phyloP scores from a whole-genome alignment of 2,113 vertebrate genomes.

The Hylia prasina region DNA sequence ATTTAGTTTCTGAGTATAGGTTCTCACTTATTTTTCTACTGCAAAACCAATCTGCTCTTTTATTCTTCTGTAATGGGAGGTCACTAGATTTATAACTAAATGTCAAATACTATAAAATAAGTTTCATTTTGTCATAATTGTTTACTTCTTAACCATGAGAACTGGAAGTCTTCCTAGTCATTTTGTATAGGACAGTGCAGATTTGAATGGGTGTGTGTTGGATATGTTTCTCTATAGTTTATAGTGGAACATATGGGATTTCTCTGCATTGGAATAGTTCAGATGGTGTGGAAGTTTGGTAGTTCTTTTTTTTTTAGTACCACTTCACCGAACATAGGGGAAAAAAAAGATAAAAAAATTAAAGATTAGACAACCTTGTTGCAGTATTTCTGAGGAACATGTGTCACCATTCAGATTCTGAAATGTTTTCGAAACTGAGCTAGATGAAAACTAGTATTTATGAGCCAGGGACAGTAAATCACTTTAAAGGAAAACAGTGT shows the following conservation, averaged over 20 bases:
- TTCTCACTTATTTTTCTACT: background rate
- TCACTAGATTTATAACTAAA: background rate
- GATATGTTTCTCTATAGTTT: background rate
- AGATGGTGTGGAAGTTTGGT: background rate
- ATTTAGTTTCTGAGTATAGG: background rate
- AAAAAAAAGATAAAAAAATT: background rate
- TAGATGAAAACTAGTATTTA: background rate
- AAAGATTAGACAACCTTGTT: background rate
- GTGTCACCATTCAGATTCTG: background rate
- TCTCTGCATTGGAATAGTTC: background rate
- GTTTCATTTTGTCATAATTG: background rate
- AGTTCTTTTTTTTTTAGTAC: background rate
- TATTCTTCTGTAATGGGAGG: background rate
- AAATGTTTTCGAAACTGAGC: background rate
- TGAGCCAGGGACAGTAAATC: background rate
- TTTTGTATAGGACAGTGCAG: background rate
- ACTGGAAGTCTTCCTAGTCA: background rate
- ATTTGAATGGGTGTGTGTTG: background rate
- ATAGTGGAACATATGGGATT: background rate
- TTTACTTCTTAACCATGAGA: background rate
- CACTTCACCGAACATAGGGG: background rate
- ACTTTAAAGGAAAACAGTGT: background rate
- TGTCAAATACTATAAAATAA: background rate
- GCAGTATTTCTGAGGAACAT: rapidly evolving
- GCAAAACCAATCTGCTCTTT: background rate